Evolutionary conservation across 2,797 vertebrate species (phyloP).

Genomic region (Sebastes miniatus): DNA sequence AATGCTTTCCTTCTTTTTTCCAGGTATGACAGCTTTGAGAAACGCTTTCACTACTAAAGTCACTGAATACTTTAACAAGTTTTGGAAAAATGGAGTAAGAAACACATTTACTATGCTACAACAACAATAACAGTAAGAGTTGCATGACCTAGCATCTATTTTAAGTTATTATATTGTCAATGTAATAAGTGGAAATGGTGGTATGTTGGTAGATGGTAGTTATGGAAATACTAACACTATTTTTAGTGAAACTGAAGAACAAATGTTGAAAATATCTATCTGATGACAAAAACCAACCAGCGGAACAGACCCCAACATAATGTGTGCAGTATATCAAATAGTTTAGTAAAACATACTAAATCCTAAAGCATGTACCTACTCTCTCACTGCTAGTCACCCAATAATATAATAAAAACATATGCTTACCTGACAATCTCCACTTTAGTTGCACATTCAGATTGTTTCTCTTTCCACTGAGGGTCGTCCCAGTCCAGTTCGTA

Average conservation of each 20-base stretch:
- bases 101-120: neutral
- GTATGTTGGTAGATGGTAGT: neutral
- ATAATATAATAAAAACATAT: neutral
- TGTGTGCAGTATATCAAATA: neutral
- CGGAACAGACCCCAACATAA: neutral
- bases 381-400: neutral
- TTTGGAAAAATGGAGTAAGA: neutral
- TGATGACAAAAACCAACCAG: neutral
- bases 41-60: neutral
- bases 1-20: neutral
- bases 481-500: conserved; percentile 99
- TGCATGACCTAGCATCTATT: neutral
- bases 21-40: neutral
- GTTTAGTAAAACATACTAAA: neutral
- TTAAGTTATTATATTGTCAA: neutral
- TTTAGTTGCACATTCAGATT: conserved; percentile 94
- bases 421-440: conserved; percentile 96
- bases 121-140: neutral
- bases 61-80: neutral
- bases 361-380: neutral
- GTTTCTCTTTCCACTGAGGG: conserved; percentile 97
- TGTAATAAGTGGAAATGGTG: neutral
- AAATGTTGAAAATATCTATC: neutral
- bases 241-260: neutral
- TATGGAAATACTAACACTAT: too few species aligned